Evolutionary conservation across 2,888 invertebrate species (phyloP), one percentile per base, ranked within the genome.

Genomic region (Ennomos erosarius): DNA sequence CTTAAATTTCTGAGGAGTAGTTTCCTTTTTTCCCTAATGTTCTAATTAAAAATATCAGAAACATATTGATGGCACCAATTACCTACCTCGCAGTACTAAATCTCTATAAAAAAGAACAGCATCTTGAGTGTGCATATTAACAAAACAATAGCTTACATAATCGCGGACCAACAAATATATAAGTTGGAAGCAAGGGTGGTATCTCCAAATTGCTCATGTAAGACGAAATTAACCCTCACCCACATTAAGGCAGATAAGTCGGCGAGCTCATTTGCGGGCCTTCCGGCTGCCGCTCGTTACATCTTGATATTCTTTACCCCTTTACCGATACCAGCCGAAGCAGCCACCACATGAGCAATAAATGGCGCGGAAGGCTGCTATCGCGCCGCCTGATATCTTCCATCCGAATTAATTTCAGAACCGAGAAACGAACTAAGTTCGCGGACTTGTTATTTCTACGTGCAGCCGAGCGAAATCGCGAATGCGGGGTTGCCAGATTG

Each of bases 261-360:
- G 87, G 85, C 82, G 88, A 89, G 92, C 92, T 92, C 91, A 92
- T 91, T 92, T 92, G 91, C 90, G 89, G 85, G 90, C 90, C 91
- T 91, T 90, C 90, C 90, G 91, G 90, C 89, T 84, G 85, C 81
- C 71, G 88, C 86, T 88, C 88, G 90, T 88, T 90, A 88, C 88
- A 91, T 91, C 91, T 91, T 89, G 90, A 92, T 92, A 91, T 91
- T 92, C 91, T 92, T 91, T 91, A 90, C 90, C 91, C 90, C 90
- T 90, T 90, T 84, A 78, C 88, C 88, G 90, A 88, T 87, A 87
- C 87, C 81, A 79, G 78, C 90, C 90, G 87, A 86, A 86, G 85
- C 81, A 79, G 78, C 90, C 90, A 90, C 90, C 91, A 90, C 90
- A 90, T 89, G 88, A 90, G 90, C 92, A 89, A 91, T 92, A 91